Percentiles rank a stretch among this genome's conserved stretches.
phyloP scores from a whole-genome alignment of 2,888 invertebrate genomes.

The Stenichneumon culpator region DNA sequence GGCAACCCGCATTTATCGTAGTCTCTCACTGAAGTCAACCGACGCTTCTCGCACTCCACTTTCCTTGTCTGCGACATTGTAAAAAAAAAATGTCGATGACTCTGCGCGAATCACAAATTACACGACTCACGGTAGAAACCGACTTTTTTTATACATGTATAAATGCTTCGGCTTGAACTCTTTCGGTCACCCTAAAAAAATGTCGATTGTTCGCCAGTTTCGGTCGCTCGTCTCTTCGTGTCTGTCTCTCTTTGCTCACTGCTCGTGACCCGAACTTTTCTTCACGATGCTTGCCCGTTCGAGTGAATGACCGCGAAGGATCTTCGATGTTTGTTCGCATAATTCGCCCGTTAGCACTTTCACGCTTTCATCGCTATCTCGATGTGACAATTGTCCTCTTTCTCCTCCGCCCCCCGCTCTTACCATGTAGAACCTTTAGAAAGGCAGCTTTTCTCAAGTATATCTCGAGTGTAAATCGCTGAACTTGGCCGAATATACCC shows the following conservation, averaged over 20 bases:
- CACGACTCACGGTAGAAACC: no score
- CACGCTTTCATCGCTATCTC: not conserved
- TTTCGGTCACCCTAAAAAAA: not conserved
- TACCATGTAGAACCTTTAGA: not conserved
- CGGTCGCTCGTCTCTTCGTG: not conserved
- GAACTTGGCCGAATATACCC: conserved; percentile 6
- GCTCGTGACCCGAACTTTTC: not conserved
- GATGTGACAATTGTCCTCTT: not conserved
- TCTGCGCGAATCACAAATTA: not conserved
- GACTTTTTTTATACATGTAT: not conserved
- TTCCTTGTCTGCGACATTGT: not conserved
- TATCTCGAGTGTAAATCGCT: conserved; percentile 9
- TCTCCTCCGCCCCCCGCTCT: not conserved
- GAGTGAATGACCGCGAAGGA: not conserved
- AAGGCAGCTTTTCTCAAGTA: conserved; percentile 1
- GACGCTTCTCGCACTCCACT: not conserved
- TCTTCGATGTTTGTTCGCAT: conserved; percentile 6
- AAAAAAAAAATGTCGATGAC: not conserved
- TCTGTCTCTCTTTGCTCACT: not conserved
- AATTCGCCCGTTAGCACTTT: not conserved
- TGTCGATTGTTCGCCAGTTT: conserved; percentile 6
- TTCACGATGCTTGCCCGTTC: not conserved
- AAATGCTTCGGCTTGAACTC: not conserved
- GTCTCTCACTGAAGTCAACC: not conserved
- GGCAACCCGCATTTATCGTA: not conserved